Conservation (phyloP, 1,140 invertebrate genomes). For the Drosophila bipectinata region DNA sequence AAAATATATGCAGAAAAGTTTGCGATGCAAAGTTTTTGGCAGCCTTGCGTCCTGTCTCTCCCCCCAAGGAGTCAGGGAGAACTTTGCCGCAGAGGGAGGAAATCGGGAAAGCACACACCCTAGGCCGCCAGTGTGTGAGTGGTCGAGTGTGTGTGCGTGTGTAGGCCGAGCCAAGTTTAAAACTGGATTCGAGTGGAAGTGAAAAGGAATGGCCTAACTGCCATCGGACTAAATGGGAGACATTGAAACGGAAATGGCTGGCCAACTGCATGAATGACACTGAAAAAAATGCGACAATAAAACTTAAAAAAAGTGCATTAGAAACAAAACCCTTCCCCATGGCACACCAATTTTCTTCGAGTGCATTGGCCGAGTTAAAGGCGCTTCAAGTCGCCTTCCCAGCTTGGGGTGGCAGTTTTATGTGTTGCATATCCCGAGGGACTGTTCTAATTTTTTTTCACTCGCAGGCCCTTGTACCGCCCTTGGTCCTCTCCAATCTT, state of each 20-base stretch:
- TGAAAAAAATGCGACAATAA: not conserved
- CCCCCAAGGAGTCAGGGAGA: constrained; percentile 26
- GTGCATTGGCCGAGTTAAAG: constrained; percentile 33
- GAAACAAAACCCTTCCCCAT: not conserved
- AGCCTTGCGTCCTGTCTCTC: constrained; percentile 40
- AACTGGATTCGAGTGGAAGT: constrained; percentile 38
- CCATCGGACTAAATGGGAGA: constrained; percentile 64
- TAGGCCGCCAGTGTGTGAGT: constrained; percentile 22
- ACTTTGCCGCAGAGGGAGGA: constrained; percentile 27
- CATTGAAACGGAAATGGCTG: constrained; percentile 72
- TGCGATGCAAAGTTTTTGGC: constrained; percentile 76
- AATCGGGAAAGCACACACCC: constrained; percentile 3
- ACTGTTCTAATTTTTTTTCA: constrained; percentile 74
- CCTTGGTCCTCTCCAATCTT: constrained; percentile 11
- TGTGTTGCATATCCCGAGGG: constrained; percentile 76
- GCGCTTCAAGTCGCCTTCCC: constrained; percentile 35
- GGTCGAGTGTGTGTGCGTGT: not conserved
- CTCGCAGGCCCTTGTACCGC: constrained; percentile 12
- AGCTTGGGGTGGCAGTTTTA: constrained; percentile 51
- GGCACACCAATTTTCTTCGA: not conserved
- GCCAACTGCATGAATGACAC: constrained; percentile 35
- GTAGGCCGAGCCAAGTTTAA: constrained; percentile 54
- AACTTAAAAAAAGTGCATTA: too few species aligned
- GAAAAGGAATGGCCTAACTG: constrained; percentile 61
- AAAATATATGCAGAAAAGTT: constrained; percentile 80